These are phyloP conservation scores for Antitype chi DNA, from an alignment of 2,888 invertebrate species.

Conservation along the genomic window DNA sequence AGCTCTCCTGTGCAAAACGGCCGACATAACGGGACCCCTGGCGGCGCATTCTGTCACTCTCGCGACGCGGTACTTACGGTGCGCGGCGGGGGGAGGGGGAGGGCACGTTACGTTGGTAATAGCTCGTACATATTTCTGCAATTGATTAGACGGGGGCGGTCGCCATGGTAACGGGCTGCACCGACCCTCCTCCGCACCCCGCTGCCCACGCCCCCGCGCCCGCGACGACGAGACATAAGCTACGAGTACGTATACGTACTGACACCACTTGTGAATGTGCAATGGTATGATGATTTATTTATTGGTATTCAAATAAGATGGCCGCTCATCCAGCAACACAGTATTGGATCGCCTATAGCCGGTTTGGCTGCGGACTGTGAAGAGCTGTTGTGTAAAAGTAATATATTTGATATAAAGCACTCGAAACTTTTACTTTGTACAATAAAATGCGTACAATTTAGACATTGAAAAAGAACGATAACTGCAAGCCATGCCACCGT, in stretches of 20 bases:
- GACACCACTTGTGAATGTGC: slow-evolving; percentile 34
- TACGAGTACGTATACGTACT: slow-evolving; percentile 49
- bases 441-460: slow-evolving; percentile 8
- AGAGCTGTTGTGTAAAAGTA: background rate
- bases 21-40: slow-evolving; percentile 72
- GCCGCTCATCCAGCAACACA: background rate
- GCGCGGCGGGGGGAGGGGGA: slow-evolving; percentile 63
- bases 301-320: background rate
- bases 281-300: slow-evolving; percentile 16
- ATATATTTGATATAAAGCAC: background rate
- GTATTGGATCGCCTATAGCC: background rate
- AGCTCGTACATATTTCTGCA: slow-evolving; percentile 90
- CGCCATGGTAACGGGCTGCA: slow-evolving; percentile 84
- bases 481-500: slow-evolving; percentile 3
- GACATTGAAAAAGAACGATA: background rate
- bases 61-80: slow-evolving; percentile 43
- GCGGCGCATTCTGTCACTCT: slow-evolving; percentile 66
- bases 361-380: background rate
- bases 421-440: slow-evolving; percentile 1
- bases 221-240: slow-evolving; percentile 66
- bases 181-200: slow-evolving; percentile 52
- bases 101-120: slow-evolving; percentile 76
- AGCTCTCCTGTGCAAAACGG: slow-evolving; percentile 76
- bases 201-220: slow-evolving; percentile 17
- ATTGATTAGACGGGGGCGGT: slow-evolving; percentile 91